Conservation (phyloP, 1,140 invertebrate genomes). For the Chymomyza costata region DNA sequence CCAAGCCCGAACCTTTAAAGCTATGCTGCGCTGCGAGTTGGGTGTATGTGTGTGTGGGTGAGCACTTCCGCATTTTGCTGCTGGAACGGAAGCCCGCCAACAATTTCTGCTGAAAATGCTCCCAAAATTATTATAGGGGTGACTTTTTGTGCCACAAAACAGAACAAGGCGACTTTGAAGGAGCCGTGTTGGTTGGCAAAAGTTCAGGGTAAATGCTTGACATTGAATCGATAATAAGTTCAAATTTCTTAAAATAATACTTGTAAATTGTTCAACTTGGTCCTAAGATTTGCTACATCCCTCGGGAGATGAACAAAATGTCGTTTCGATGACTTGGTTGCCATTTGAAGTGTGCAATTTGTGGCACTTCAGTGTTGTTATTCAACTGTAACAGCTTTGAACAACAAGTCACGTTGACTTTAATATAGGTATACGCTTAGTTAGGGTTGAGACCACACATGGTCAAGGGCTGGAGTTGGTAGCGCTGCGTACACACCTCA, state of each 20-base stretch:
- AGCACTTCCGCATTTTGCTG: slow-evolving; percentile 11
- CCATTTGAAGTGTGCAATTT: no score
- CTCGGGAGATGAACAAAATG: no score
- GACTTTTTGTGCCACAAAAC: slow-evolving; percentile 29
- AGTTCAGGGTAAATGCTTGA: slow-evolving; percentile 60
- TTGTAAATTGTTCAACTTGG: slow-evolving; percentile 16
- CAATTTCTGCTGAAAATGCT: slow-evolving; percentile 20
- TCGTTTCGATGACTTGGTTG: no score
- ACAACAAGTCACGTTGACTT: no score
- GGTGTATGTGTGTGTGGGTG: background rate
- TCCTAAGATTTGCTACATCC: no score
- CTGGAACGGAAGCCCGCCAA: slow-evolving; percentile 38
- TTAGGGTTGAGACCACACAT: no score
- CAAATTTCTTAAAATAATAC: slow-evolving; percentile 43
- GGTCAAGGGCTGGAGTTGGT: no score
- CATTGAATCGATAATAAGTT: slow-evolving; percentile 68
- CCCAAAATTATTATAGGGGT: slow-evolving; percentile 18
- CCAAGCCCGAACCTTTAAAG: slow-evolving; percentile 1
- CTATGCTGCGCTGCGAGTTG: slow-evolving; percentile 31
- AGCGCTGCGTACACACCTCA: no score
- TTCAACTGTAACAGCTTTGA: no score
- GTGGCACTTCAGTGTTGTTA: no score
- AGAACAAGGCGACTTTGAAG: background rate
- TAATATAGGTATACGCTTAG: no score
- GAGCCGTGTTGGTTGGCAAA: slow-evolving; percentile 6